These are phyloP conservation scores for Danio kyathit DNA, from an alignment of 2,797 vertebrate species.

Conservation along the genomic window DNA sequence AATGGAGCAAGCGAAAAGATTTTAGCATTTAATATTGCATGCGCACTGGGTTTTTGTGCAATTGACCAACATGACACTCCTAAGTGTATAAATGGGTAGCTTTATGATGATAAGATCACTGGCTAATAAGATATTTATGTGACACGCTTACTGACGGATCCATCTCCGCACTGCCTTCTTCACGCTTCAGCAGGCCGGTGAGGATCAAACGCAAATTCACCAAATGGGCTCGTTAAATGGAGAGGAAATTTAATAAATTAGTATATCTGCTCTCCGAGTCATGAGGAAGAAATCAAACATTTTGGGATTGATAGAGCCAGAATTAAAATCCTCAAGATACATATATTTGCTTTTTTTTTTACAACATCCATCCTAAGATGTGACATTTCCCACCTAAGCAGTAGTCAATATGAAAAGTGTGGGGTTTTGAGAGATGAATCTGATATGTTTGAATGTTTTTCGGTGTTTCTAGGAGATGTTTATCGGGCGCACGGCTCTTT, in stretches of 20 bases:
- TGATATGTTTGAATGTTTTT: not conserved
- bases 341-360: not conserved
- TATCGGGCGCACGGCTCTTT: not conserved
- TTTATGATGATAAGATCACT: constrained; percentile 95
- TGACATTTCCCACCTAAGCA: not conserved
- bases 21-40: constrained; percentile 81
- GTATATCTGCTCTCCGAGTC: constrained; percentile 63
- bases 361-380: constrained; percentile 4
- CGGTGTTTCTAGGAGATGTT: not conserved
- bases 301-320: constrained; percentile 33
- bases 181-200: constrained; percentile 76
- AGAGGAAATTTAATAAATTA: constrained; percentile 83
- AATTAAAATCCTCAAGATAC: constrained; percentile 4
- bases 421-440: not conserved
- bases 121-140: constrained; percentile 98
- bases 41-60: constrained; percentile 80
- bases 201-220: constrained; percentile 82
- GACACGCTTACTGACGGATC: constrained; percentile 91
- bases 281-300: constrained; percentile 49
- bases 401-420: not conserved
- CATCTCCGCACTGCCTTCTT: constrained; percentile 76
- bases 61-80: constrained; percentile 87
- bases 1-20: constrained; percentile 78
- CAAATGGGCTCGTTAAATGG: constrained; percentile 83
- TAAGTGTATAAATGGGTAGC: constrained; percentile 92